Conservation (phyloP, 2,888 invertebrate genomes). For the Drosophila leonis region DNA sequence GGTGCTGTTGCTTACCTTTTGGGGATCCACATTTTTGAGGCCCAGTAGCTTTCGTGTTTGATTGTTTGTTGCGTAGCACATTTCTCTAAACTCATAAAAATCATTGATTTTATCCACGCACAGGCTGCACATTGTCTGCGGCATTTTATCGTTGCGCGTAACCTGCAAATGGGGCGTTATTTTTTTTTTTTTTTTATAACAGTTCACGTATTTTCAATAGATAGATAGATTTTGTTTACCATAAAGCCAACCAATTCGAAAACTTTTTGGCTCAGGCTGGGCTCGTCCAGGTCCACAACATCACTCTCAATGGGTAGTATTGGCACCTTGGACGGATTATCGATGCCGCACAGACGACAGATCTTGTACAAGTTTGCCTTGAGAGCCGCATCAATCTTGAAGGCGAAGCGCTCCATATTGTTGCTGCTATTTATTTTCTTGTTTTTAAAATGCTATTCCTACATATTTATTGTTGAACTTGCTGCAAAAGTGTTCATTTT, state of each 20-base stretch:
- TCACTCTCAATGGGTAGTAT: slow-evolving; percentile 65
- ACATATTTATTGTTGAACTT: slow-evolving; percentile 50
- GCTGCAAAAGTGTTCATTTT: slow-evolving; percentile 28
- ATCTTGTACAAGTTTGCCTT: slow-evolving; percentile 84
- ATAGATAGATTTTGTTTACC: slow-evolving; percentile 55
- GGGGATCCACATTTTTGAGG: slow-evolving; percentile 73
- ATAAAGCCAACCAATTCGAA: slow-evolving; percentile 79
- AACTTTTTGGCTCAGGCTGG: slow-evolving; percentile 82
- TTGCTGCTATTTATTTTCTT: neutral
- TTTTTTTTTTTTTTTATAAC: neutral
- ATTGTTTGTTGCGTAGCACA: slow-evolving; percentile 87
- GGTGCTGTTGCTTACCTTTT: slow-evolving; percentile 48
- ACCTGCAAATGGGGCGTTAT: slow-evolving; percentile 84
- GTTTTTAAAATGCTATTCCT: slow-evolving; percentile 13
- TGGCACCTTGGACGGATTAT: slow-evolving; percentile 83
- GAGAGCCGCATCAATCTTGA: slow-evolving; percentile 84
- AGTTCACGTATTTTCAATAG: neutral
- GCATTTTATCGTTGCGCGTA: slow-evolving; percentile 87
- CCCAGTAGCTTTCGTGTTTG: slow-evolving; percentile 86
- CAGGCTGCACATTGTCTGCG: slow-evolving; percentile 87
- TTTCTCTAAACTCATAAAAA: slow-evolving; percentile 87
- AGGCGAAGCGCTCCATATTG: slow-evolving; percentile 84
- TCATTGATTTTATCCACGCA: slow-evolving; percentile 88
- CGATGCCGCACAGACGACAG: slow-evolving; percentile 85
- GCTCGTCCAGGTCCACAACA: slow-evolving; percentile 79